These are phyloP conservation scores for Drosophila longiperda DNA, from an alignment of 2,888 invertebrate species.

Conservation along the genomic window DNA sequence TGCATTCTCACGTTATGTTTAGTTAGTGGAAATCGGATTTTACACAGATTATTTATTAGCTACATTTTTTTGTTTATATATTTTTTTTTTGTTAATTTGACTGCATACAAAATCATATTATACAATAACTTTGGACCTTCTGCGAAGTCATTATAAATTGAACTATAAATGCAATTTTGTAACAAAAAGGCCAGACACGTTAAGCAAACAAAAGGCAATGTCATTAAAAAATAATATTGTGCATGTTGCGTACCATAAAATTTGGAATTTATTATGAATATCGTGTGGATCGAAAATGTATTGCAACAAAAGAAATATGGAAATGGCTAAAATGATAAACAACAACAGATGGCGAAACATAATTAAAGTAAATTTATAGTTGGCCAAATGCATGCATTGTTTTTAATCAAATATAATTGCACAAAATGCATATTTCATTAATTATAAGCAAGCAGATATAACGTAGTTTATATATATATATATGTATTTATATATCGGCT, in stretches of 20 bases:
- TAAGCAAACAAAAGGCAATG: constrained; percentile 22
- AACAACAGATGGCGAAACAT: constrained; percentile 27
- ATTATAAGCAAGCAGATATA: constrained; percentile 40
- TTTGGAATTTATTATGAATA: constrained; percentile 51
- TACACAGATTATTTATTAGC: constrained; percentile 3
- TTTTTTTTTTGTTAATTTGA: not conserved
- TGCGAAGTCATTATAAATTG: not conserved
- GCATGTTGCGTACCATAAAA: constrained; percentile 32
- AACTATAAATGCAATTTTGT: constrained; percentile 45
- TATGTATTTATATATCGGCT: not conserved
- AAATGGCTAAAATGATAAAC: constrained; percentile 4
- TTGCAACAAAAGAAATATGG: constrained; percentile 39
- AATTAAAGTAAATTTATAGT: constrained; percentile 65
- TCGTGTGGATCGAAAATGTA: constrained; percentile 24
- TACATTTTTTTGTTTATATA: not conserved
- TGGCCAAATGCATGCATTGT: constrained; percentile 45
- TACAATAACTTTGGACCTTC: not conserved
- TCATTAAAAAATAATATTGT: constrained; percentile 5
- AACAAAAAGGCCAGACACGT: constrained; percentile 52
- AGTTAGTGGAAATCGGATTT: constrained; percentile 7
- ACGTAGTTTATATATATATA: constrained; percentile 1
- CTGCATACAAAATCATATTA: not conserved
- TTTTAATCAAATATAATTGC: constrained; percentile 78
- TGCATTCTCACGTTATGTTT: not conserved
- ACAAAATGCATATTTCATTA: constrained; percentile 65